Conservation (phyloP, 2,888 invertebrate species). For the Dascillus cervinus region DNA sequence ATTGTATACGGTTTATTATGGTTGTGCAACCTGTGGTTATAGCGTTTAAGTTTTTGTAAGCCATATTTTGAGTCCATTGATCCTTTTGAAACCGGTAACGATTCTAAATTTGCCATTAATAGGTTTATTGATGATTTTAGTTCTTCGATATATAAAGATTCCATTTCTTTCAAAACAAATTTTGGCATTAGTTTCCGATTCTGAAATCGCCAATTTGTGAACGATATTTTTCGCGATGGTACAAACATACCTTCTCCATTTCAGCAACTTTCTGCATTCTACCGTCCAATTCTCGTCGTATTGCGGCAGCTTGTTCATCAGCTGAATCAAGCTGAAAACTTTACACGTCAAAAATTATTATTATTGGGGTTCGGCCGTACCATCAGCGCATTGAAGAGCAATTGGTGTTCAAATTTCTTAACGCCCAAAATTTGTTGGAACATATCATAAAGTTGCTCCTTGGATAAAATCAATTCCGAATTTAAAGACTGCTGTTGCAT, state of each 20-base stretch:
- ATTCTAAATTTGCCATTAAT: conserved; percentile 98
- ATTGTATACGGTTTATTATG: conserved; percentile 45
- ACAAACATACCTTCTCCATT: conserved; percentile 97
- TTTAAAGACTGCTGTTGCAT: conserved; percentile 85
- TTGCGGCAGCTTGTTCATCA: conserved; percentile 99
- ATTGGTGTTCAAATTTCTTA: conserved; percentile 99
- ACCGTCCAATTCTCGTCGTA: conserved; percentile 95
- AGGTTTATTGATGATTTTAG: conserved; percentile 95
- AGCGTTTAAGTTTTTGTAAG: conserved; percentile 94
- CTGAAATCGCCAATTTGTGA: conserved; percentile 48
- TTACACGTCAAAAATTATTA: neutral
- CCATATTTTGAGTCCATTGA: conserved; percentile 97
- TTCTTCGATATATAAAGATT: conserved; percentile 97
- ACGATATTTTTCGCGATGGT: neutral
- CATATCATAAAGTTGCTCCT: conserved; percentile 99
- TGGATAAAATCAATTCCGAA: conserved; percentile 91
- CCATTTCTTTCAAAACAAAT: conserved; percentile 99
- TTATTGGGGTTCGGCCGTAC: too few relatives aligned
- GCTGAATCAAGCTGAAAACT: conserved; percentile 84
- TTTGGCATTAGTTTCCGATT: conserved; percentile 97
- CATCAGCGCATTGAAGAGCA: conserved; percentile 96
- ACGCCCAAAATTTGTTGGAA: conserved; percentile 98
- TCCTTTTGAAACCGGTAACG: conserved; percentile 96
- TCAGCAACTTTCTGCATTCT: conserved; percentile 94
- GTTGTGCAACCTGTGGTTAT: conserved; percentile 86